A percentile compares a stretch with the other conserved stretches of the same genome.
phyloP scores from a whole-genome alignment of 2,113 vertebrate species.

The Tyrannus savana region DNA sequence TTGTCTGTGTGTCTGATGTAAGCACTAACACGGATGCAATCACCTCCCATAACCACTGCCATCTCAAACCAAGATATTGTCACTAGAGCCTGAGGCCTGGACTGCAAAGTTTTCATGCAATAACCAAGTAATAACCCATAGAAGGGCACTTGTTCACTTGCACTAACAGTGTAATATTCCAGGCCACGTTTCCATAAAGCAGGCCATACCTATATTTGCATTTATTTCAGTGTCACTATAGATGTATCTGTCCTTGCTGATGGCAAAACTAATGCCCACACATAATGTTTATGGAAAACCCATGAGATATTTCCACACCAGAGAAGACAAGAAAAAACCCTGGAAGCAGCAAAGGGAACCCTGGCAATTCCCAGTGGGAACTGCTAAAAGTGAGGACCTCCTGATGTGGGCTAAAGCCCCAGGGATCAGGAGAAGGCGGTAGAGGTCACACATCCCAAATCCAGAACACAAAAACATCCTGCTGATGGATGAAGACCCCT shows the following conservation, averaged over 20 bases:
- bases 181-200: background rate
- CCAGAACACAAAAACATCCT: background rate
- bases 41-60: background rate
- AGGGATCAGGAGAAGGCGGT: background rate
- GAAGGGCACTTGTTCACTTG: background rate
- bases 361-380: background rate
- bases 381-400: fast-evolving
- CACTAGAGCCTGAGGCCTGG: background rate
- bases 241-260: background rate
- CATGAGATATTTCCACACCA: background rate
- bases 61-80: background rate
- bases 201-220: background rate
- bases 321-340: background rate
- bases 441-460: background rate
- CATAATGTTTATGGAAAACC: background rate
- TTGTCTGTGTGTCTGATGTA: background rate
- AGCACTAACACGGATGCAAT: fast-evolving
- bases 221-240: background rate
- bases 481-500: background rate
- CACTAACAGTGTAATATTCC: background rate
- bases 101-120: background rate
- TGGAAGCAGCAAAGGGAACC: background rate
- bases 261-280: background rate
- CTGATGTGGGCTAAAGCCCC: background rate
- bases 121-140: background rate